phyloP scores from a whole-genome alignment of 2,888 invertebrate species.

The Clanis bilineata region DNA sequence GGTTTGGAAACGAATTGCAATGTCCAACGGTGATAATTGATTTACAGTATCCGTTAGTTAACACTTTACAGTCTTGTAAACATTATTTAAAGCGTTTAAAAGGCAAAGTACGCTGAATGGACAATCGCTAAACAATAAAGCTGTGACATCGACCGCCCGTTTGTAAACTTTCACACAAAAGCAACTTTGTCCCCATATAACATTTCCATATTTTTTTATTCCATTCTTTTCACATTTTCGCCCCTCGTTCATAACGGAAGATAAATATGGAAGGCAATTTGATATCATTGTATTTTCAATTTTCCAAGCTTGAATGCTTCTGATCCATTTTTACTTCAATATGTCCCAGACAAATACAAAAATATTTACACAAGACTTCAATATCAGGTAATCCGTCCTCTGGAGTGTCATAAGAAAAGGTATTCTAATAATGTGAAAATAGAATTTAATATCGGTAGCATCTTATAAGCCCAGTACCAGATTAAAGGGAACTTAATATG shows the following conservation, averaged over 20 bases:
- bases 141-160: neutral
- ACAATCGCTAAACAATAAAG: neutral
- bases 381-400: neutral
- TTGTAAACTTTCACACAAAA: neutral
- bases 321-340: neutral
- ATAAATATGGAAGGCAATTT: neutral
- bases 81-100: neutral
- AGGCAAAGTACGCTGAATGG: neutral
- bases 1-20: neutral
- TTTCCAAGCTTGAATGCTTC: neutral
- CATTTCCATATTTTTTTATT: neutral
- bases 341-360: neutral
- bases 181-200: neutral
- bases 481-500: neutral
- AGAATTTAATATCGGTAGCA: neutral
- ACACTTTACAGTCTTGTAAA: neutral
- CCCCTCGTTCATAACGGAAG: neutral
- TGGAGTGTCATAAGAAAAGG: neutral
- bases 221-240: neutral
- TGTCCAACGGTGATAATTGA: neutral
- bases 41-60: neutral
- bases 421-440: neutral
- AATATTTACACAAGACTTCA: neutral
- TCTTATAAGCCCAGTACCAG: neutral
- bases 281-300: constrained; percentile 8